A percentile compares a stretch with the other conserved stretches of the same genome.
phyloP scores from a whole-genome alignment of 2,113 vertebrate species.

The Cichladusa arquata region DNA sequence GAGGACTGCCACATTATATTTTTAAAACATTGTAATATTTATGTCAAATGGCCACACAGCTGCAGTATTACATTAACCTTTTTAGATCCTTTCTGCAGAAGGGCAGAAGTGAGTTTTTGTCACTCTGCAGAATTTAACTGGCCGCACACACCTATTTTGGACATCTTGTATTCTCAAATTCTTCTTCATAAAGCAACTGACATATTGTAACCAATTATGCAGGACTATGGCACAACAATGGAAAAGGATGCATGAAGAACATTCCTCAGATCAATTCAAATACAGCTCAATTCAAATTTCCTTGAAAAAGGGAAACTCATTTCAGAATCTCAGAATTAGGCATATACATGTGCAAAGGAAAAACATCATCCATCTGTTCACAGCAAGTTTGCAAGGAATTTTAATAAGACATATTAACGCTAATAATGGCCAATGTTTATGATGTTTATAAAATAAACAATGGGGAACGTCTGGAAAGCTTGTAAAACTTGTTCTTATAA shows the following conservation, averaged over 20 bases:
- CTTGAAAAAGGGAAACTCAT: not conserved
- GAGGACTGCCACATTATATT: not conserved
- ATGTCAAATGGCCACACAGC: conserved; percentile 13
- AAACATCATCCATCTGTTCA: not conserved
- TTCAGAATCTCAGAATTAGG: not conserved
- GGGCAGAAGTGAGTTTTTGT: not conserved
- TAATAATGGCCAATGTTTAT: conserved; percentile 31
- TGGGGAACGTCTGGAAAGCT: not conserved
- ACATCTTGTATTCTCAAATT: not conserved
- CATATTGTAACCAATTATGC: not conserved
- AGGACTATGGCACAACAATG: not conserved
- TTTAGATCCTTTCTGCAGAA: not conserved
- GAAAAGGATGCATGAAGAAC: not conserved
- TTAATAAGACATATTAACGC: conserved; percentile 13
- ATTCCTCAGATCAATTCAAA: not conserved
- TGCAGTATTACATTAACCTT: conserved; percentile 12
- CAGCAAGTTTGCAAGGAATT: not conserved
- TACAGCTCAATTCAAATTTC: not conserved
- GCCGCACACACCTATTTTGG: not conserved
- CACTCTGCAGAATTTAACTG: not conserved
- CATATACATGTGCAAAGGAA: not conserved
- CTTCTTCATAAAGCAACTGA: not conserved
- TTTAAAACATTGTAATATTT: not conserved
- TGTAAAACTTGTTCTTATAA: not conserved
- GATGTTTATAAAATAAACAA: conserved; percentile 20